Evolutionary conservation across 64 coral and sea anemone genomes (phyloP), one percentile per base, ranked within the genome.

Genomic region (Astreopora myriophthalma): DNA sequence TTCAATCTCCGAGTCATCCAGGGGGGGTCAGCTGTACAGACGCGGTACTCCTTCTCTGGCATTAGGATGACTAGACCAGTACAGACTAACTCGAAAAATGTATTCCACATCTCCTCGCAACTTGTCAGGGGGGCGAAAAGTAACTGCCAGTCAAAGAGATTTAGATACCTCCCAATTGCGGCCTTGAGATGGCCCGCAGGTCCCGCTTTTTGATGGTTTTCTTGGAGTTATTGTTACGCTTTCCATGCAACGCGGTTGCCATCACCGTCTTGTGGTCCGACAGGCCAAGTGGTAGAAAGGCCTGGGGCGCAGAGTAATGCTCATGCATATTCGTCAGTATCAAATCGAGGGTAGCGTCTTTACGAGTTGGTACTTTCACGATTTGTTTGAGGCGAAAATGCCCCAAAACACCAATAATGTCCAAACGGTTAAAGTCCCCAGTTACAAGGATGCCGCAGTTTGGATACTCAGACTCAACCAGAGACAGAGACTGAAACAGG

Each of bases 311-410:
- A 28, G 75, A 63, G 89, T 91, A 91, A 29, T 92, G 61, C 48
- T 85, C 77, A 62, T 92, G 78, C 76, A 84, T 85, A 19, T 92
- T 74, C 63, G 73, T 90, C n/a, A 90, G 60, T 69, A 90, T 90
- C 36, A 90, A 38, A 48, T 90, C 74, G 4, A 90, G 55, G 67
- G 67, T 92, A 30, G 69, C 89, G 49, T 92, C 79, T 48, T 92
- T 85, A 65, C 48, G 79, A 37, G 89, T 92, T 48, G 49, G 65
- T 76, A 85, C 89, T 85, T 92, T 85, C 65, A 92, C 89, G 58
- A 77, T 80, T 88, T 88, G 86, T 58, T 58, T 88, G 0, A 92
- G 90, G 36, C 78, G 81, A 82, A 92, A 92, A 80, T 92, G 67
- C 51, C 42, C 86, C 14, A 58, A 49, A 22, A 92, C 17, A 7